Evolutionary conservation across 2,113 vertebrate genomes (phyloP).

Genomic region (Turnix velox): DNA sequence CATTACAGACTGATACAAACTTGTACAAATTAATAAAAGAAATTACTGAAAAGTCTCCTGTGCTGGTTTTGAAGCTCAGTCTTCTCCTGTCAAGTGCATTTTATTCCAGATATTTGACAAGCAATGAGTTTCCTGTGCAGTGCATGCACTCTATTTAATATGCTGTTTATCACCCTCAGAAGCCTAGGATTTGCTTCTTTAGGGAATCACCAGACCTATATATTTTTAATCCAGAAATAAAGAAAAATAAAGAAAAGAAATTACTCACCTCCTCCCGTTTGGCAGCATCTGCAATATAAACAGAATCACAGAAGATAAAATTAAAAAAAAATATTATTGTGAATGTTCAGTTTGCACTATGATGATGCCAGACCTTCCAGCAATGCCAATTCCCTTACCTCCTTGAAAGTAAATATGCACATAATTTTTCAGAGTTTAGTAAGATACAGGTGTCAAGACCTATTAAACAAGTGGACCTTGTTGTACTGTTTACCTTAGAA

Average conservation of each 20-base stretch:
- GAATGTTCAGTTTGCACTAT: background rate
- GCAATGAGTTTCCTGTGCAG: background rate
- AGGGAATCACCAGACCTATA: background rate
- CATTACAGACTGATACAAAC: background rate
- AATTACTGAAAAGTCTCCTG: background rate
- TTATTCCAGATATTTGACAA: background rate
- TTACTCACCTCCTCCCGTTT: background rate
- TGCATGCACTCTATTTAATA: background rate
- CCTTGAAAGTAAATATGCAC: background rate
- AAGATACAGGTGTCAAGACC: background rate
- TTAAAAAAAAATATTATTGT: background rate
- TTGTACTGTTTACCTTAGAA: background rate
- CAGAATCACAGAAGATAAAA: background rate
- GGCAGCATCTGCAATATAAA: slow-evolving; percentile 2
- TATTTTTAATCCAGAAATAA: background rate
- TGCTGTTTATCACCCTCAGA: background rate
- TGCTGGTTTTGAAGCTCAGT: background rate
- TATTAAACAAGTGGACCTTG: background rate
- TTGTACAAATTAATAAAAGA: background rate
- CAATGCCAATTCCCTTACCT: background rate
- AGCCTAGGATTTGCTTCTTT: background rate
- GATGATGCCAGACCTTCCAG: background rate
- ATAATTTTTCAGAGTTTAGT: background rate
- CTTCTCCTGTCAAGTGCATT: background rate
- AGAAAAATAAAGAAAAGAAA: background rate